Base-by-base conservation (phyloP, 2,888 invertebrate species). In the Troides oblongomaculatus region DNA sequence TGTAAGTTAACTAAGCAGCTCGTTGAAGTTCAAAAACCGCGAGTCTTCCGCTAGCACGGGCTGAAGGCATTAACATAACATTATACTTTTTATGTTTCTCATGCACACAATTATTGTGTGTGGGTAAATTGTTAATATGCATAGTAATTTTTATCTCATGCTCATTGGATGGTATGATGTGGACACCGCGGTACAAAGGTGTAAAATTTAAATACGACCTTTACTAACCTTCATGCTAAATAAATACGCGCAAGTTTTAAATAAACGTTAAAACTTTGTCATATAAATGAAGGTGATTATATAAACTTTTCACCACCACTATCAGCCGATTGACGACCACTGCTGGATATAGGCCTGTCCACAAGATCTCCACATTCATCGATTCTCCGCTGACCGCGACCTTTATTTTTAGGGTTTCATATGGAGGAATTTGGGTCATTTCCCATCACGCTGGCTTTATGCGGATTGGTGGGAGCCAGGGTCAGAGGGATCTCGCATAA, bases 11-110 rank as follows among this genome's bases (percentile, higher is more conserved):
- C 10, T 14, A 2, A 14, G 17, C 50, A 46, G 10, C 57, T 58
- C 14, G 17, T 60, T 21, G 30, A 50, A 21, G 66, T 66, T 66
- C 60, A 66, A 60, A 60, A 7, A 66, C 59, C 66, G 30, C 50
- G 10, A 12, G n/a, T n/a, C 36, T 60, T 60, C 36, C 60, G 39
- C 18, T n/a, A 18, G 6, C 25, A 30, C 30, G 17, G 14, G 59
- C 25, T 66, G n/a, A 59, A 66, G 21, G n/a, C 59, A 36, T 61
- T 61, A 53, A 36, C 18, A 36, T 62, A 53, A 60, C 5, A 10
- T 21, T 21, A 50, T 17, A 50, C 18, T 50, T 18, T 50, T 12
- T 57, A 53, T 50, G 6, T 65, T 59, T 65, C 60, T n/a, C 36
- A 59, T 30, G 57, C 14, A 30, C 59, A 59, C 23, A 59, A 30